phyloP scores from a whole-genome alignment of 2,797 vertebrate species.

The Takifugu rubripes region DNA sequence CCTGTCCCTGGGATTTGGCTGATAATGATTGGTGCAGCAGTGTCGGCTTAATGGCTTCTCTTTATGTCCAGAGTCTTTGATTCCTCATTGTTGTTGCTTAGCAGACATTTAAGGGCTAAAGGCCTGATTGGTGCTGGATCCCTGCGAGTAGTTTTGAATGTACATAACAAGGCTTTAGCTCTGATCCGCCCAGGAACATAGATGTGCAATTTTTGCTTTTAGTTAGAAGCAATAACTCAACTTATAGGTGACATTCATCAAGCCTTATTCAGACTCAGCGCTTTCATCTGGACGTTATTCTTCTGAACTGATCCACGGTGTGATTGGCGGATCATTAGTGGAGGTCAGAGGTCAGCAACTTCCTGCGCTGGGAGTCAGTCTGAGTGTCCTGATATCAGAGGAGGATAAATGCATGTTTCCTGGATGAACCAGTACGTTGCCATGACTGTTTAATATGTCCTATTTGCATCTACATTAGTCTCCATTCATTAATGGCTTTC shows the following conservation, averaged over 20 bases:
- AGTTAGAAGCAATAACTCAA: background rate
- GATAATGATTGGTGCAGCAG: slow-evolving; percentile 69
- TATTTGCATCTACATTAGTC: too few relatives aligned
- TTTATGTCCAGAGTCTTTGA: slow-evolving; percentile 74
- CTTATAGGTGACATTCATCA: background rate
- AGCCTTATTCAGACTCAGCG: too few relatives aligned
- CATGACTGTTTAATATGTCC: too few relatives aligned
- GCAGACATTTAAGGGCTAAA: slow-evolving; percentile 66
- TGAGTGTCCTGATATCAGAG: too few relatives aligned
- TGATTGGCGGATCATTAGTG: too few relatives aligned
- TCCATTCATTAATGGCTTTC: too few relatives aligned
- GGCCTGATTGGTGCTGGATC: slow-evolving; percentile 58
- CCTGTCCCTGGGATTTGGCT: slow-evolving; percentile 66
- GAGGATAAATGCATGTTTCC: too few relatives aligned
- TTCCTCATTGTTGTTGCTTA: slow-evolving; percentile 68
- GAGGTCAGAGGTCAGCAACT: too few relatives aligned
- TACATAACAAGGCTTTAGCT: slow-evolving; percentile 15
- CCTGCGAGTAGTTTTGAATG: slow-evolving; percentile 35
- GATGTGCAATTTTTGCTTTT: background rate
- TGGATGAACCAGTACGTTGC: too few relatives aligned
- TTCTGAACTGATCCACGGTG: too few relatives aligned
- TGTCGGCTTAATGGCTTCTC: slow-evolving; percentile 68
- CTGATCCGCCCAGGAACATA: background rate
- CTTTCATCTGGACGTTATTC: too few relatives aligned
- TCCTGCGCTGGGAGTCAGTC: too few relatives aligned